Evolutionary conservation across 2,888 invertebrate genomes (phyloP), one percentile per base, ranked within the genome.

Genomic region (Eupithecia inturbata): DNA sequence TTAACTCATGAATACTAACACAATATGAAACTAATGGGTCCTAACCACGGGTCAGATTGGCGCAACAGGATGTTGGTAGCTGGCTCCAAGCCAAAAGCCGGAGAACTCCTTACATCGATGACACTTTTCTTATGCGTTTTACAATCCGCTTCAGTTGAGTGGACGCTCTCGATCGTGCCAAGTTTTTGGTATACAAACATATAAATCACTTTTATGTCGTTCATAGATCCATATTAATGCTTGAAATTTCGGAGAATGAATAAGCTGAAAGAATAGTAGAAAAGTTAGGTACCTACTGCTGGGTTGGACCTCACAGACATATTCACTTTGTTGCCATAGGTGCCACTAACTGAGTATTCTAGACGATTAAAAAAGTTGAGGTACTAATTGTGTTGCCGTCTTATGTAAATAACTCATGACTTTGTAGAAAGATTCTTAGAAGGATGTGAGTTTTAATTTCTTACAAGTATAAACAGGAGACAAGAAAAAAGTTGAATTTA

Each of bases 121-220:
- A 66, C 66, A 66, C 66, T 66, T 66, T 64, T 66, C 66, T 66
- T 66, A 66, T 66, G 39, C 66, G 39, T 36, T 66, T 33, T 66
- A 66, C 66, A 66, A 39, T 22, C 36, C 39, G 22, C 66, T 66
- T 66, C 66, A 39, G 39, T 66, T 36, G 39, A 66, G 66, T 66
- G 66, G 39, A 22, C 16, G 22, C 22, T 14, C 33, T 64, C 63
- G 66, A 22, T 39, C 39, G 66, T 66, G 66, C 66, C 66, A 66
- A 66, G 66, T 22, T 66, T 39, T 31, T n/a, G 12, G n/a, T 33
- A 36, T 33, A 64, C 19, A 31, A 62, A 28, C 28, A 64, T 36
- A 64, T 64, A 33, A n/a, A 64, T 57, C 57, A 57, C 26, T 57
- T 57, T 10, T 57, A 57, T 14, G 12, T 26, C 14, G 14, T 26